Percentiles rank a stretch among this genome's conserved stretches.
These are phyloP conservation scores for Brienomyrus longianalis DNA, from an alignment of 2,113 vertebrate species.

Conservation along the genomic window DNA sequence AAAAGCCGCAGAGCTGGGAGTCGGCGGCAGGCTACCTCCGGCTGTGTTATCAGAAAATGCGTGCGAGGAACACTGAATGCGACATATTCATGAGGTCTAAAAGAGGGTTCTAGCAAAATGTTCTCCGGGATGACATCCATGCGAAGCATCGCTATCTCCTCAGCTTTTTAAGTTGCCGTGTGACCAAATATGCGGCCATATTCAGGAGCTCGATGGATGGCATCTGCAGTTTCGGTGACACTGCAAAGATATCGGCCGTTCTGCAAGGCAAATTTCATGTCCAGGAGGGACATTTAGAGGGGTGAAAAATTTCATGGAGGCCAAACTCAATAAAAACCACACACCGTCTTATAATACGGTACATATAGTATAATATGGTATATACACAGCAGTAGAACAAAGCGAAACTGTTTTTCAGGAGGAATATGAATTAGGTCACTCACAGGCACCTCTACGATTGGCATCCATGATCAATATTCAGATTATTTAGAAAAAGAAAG, in stretches of 20 bases:
- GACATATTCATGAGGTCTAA: constrained; percentile 19
- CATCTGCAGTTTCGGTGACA: background rate
- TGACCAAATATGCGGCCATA: constrained; percentile 11
- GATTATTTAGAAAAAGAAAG: background rate
- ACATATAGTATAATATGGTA: background rate
- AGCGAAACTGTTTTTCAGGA: background rate
- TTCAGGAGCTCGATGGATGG: background rate
- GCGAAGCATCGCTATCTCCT: constrained; percentile 52
- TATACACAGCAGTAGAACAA: background rate
- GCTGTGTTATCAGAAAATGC: background rate
- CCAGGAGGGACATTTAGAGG: background rate
- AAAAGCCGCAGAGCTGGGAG: background rate
- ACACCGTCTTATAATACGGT: constrained; percentile 12
- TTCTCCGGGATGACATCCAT: constrained; percentile 53
- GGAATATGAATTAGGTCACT: background rate
- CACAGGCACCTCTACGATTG: background rate
- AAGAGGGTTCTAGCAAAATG: constrained; percentile 18
- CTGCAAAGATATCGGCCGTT: background rate
- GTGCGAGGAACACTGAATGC: background rate
- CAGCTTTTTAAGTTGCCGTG: constrained; percentile 52
- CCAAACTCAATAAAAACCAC: constrained; percentile 1
- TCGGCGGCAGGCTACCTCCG: background rate
- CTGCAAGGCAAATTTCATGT: background rate
- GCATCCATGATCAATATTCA: constrained; percentile 8
- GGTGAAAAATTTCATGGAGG: constrained; percentile 11